Conservation (phyloP, 2,888 invertebrate species). For the Cecidostiba fungosa region DNA sequence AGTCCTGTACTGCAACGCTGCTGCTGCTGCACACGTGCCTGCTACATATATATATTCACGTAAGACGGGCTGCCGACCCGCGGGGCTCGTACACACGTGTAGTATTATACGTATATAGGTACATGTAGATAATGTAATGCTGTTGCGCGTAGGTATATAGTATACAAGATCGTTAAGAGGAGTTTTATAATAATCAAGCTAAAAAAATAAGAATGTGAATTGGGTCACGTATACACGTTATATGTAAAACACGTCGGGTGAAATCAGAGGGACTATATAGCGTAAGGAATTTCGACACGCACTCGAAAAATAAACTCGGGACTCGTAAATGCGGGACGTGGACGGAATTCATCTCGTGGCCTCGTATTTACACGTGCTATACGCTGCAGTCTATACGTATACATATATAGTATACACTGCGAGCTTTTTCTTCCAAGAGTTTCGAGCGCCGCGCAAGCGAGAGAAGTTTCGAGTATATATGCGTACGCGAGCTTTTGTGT, state of each 20-base stretch:
- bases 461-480: neutral
- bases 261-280: neutral
- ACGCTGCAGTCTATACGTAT: neutral
- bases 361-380: slow-evolving; percentile 55
- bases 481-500: neutral
- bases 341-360: slow-evolving; percentile 58
- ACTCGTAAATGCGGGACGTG: slow-evolving; percentile 58
- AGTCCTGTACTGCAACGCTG: slow-evolving; percentile 46
- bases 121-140: no score
- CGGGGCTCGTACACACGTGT: slow-evolving; percentile 1
- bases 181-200: neutral
- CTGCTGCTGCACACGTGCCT: neutral
- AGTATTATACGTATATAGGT: no score
- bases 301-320: slow-evolving; percentile 53
- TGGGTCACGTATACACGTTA: neutral
- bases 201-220: slow-evolving; percentile 5
- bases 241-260: neutral
- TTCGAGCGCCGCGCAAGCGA: neutral
- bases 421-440: slow-evolving; percentile 2
- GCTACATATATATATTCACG: slow-evolving; percentile 20
- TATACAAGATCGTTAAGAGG: slow-evolving; percentile 15
- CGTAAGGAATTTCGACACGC: slow-evolving; percentile 61
- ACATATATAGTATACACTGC: neutral
- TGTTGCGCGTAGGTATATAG: no score
- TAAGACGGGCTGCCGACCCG: neutral